Conservation (phyloP, 2,888 invertebrate species). For the Drosophila algonquin region DNA sequence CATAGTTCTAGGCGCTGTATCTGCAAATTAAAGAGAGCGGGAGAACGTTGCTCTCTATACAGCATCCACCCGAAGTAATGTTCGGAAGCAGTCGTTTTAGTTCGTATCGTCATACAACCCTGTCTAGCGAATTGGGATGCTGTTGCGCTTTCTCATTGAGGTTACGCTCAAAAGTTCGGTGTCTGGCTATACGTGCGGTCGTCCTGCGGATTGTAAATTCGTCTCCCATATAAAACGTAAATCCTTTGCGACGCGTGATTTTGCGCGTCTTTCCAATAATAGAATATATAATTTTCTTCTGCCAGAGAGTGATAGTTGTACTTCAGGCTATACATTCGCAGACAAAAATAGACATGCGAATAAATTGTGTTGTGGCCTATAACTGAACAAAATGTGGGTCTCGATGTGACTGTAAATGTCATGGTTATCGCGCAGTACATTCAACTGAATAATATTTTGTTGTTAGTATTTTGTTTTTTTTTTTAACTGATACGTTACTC, state of each 20-base stretch:
- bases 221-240: constrained; percentile 10
- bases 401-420: constrained; percentile 15
- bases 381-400: constrained; percentile 46
- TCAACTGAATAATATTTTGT: too few species aligned
- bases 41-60: constrained; percentile 28
- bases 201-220: constrained; percentile 30
- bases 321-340: constrained; percentile 16
- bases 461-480: constrained; percentile 16
- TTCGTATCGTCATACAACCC: constrained; percentile 43
- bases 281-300: constrained; percentile 1
- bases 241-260: constrained; percentile 39
- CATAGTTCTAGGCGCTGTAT: constrained; percentile 51
- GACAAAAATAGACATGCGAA: constrained; percentile 61
- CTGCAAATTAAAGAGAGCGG: constrained; percentile 48
- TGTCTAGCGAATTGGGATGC: constrained; percentile 50
- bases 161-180: constrained; percentile 77
- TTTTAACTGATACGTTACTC: constrained; percentile 46
- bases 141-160: constrained; percentile 59
- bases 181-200: constrained; percentile 79
- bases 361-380: constrained; percentile 29
- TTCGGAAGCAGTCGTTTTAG: constrained; percentile 28
- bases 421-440: constrained; percentile 35
- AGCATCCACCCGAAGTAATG: constrained; percentile 60
- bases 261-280: constrained; percentile 54
- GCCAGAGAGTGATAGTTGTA: constrained; percentile 10